Base-by-base conservation (phyloP, 1,140 invertebrate genomes). In the Ganaspis sp. region DNA sequence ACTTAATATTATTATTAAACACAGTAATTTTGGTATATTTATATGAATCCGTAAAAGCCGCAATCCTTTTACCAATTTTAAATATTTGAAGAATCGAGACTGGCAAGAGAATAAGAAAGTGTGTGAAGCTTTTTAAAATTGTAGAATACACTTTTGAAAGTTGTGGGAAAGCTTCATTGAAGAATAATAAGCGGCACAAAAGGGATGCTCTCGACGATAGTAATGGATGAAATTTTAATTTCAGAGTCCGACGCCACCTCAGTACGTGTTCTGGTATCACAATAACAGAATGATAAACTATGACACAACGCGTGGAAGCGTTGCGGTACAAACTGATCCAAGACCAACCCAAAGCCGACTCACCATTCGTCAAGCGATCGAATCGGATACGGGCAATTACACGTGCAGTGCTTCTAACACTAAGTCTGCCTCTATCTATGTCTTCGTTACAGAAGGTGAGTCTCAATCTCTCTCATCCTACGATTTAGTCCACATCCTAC, bases 221-320 rank as follows among this genome's bases (percentile, higher is more conserved):
- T 29, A 64, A 64, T 34, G 21, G 58, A 64, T 64, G 58, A 64
- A 64, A 64, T 64, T 64, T 64, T 64, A 64, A 64, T 93, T 93
- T 12, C 93, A 97, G 96, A 97, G 96, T 88, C 96, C 96, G 45
- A 96, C 95, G 82, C 96, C 96, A 69, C 96, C 96, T 23, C 96
- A 97, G 89, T 97, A 96, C 92, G 96, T 97, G 69, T 97, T 97
- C 92, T 97, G 96, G 96, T 97, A 96, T 91, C 96, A 97, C 91
- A 97, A 97, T 92, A 95, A 96, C 86, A 94, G 95, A 73, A 97
- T 97, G 95, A 97, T 97, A 91, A 98, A 97, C 92, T 98, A 97
- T 89, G 96, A 97, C 90, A 96, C 94, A 38, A 93, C 95, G 3
- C 93, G 96, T 69, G 95, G 96, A 54, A 96, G 95, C 73, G 96